Conservation (phyloP, 2,113 vertebrate species). For the Aspiorhynchus laticeps region DNA sequence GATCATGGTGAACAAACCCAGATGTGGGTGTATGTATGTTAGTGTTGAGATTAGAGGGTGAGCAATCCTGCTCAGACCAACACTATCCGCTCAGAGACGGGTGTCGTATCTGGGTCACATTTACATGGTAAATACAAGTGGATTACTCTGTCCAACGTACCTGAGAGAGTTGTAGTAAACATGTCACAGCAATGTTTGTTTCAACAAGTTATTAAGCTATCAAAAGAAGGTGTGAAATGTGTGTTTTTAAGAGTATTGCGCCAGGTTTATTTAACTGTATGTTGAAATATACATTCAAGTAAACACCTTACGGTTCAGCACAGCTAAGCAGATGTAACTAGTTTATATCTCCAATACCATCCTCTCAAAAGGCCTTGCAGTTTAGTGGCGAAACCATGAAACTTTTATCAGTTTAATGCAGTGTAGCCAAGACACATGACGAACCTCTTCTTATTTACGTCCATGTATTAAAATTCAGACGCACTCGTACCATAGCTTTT, state of each 20-base stretch:
- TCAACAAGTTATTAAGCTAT: background rate
- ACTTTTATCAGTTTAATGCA: background rate
- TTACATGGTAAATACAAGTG: background rate
- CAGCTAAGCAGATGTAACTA: background rate
- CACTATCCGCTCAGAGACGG: background rate
- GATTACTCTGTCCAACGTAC: conserved; percentile 26
- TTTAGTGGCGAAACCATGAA: background rate
- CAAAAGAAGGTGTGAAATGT: background rate
- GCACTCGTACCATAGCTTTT: background rate
- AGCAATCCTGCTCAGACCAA: background rate
- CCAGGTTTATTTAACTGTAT: background rate
- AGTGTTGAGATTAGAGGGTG: background rate
- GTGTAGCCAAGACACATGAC: background rate
- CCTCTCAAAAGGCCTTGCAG: background rate
- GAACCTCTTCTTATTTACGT: background rate
- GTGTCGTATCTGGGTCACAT: conserved; percentile 16
- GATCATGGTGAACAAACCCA: background rate
- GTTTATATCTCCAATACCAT: background rate
- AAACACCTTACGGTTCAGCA: background rate
- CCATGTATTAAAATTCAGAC: background rate
- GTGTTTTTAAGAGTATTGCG: no score
- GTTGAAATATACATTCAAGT: background rate
- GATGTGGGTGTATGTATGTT: background rate
- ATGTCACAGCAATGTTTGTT: background rate
- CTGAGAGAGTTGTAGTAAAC: background rate